A percentile compares a stretch with the other conserved stretches of the same genome.
These are phyloP conservation scores for Stenotaenia linearis DNA, from an alignment of 2,888 invertebrate genomes.

Conservation along the genomic window DNA sequence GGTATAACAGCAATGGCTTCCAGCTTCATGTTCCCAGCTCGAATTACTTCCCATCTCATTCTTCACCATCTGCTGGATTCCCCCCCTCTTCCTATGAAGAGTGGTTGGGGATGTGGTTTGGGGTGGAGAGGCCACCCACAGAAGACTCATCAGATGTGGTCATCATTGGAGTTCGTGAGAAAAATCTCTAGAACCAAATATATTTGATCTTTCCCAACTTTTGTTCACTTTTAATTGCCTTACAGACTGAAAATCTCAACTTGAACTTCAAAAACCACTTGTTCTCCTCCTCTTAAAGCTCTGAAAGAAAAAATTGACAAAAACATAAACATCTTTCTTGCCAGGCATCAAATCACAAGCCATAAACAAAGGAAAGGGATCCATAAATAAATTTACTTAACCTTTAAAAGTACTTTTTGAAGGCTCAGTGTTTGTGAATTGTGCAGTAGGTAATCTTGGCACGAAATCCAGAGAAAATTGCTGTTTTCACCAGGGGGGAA, in stretches of 20 bases:
- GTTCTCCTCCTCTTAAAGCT: too few relatives aligned
- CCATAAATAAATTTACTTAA: too few relatives aligned
- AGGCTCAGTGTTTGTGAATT: not conserved
- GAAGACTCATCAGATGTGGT: slow-evolving; percentile 1
- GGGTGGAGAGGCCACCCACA: slow-evolving; percentile 1
- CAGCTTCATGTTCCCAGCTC: not conserved
- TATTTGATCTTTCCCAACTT: not conserved
- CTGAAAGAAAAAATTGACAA: too few relatives aligned
- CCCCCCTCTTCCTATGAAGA: not conserved
- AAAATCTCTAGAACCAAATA: not conserved
- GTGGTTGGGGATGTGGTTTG: not conserved
- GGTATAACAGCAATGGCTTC: not conserved
- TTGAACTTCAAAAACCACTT: too few relatives aligned
- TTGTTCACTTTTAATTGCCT: too few relatives aligned
- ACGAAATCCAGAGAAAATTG: not conserved
- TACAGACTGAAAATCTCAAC: too few relatives aligned
- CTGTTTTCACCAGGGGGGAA: not conserved
- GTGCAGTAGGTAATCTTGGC: not conserved
- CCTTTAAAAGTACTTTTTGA: not conserved
- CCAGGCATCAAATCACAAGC: too few relatives aligned
- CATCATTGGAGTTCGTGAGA: slow-evolving; percentile 15
- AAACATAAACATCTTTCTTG: too few relatives aligned
- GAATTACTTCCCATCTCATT: not conserved
- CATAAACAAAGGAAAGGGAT: too few relatives aligned
- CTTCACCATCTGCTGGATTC: not conserved